Percentiles rank a stretch among this genome's conserved stretches.
Evolutionary conservation across 1,140 invertebrate species (phyloP).

Genomic region (Cataglyphis hispanica): DNA sequence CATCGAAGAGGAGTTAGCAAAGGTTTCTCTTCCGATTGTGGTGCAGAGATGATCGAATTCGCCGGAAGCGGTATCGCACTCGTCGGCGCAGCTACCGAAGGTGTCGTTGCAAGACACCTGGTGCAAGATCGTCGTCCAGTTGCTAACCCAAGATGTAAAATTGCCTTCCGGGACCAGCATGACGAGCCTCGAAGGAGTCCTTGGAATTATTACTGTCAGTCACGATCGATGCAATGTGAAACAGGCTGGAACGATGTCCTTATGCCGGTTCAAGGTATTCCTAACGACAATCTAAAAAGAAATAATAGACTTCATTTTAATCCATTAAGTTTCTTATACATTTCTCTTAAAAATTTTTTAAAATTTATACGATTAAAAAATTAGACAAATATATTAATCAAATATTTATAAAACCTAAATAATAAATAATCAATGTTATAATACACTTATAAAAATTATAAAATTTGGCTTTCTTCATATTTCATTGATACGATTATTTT

Average conservation of each 20-base stretch:
- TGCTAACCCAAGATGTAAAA: constrained; percentile 72
- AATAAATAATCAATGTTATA: too few relatives aligned
- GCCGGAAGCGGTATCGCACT: constrained; percentile 42
- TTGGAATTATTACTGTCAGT: constrained; percentile 33
- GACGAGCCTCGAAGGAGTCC: constrained; percentile 28
- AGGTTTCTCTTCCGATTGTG: constrained; percentile 42
- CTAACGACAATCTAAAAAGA: not conserved
- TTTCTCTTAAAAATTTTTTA: not conserved
- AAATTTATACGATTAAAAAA: not conserved
- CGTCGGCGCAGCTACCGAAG: constrained; percentile 58
- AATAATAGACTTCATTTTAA: not conserved
- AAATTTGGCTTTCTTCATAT: too few relatives aligned
- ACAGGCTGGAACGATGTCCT: not conserved
- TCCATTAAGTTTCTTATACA: not conserved
- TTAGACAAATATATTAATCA: not conserved
- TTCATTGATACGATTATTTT: too few relatives aligned
- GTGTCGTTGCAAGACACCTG: constrained; percentile 76
- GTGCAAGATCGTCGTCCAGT: constrained; percentile 75
- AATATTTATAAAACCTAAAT: not conserved
- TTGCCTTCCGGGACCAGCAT: constrained; percentile 61
- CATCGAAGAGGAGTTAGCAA: constrained; percentile 54
- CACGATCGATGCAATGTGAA: constrained; percentile 35
- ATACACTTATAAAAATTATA: too few relatives aligned
- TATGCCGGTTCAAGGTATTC: not conserved
- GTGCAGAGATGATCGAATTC: constrained; percentile 77